Evolutionary conservation across 1,140 invertebrate genomes (phyloP).

Genomic region (Probaryconus sp.): DNA sequence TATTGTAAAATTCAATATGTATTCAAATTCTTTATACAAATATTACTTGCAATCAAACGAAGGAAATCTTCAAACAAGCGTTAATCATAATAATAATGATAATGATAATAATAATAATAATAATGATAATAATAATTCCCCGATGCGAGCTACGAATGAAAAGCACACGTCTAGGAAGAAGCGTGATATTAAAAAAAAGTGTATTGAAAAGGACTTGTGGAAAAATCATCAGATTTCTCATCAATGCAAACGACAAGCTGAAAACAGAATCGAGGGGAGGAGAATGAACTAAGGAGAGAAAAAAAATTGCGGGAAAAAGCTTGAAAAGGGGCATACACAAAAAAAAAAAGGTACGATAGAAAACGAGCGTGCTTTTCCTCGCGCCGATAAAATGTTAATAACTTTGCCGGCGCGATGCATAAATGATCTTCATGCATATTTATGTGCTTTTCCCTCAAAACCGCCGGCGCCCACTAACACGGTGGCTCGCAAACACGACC

Average conservation of each 20-base stretch:
- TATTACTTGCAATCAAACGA: too few species aligned
- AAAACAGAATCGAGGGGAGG: conserved; percentile 20
- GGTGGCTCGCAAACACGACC: conserved; percentile 70
- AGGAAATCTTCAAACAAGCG: too few species aligned
- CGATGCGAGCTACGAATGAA: conserved; percentile 4
- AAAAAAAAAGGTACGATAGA: conserved; percentile 22
- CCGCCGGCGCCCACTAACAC: conserved; percentile 70
- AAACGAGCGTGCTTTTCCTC: conserved; percentile 34
- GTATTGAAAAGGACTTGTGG: background rate
- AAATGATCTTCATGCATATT: conserved; percentile 78
- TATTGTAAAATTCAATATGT: too few species aligned
- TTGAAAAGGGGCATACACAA: background rate
- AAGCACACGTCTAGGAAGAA: too few species aligned
- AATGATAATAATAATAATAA: background rate
- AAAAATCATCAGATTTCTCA: conserved; percentile 28
- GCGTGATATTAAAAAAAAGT: conserved; percentile 1
- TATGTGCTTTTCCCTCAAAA: conserved; percentile 76
- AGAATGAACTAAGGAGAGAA: conserved; percentile 19
- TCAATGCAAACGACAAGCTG: conserved; percentile 46
- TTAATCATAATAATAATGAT: background rate
- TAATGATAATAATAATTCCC: background rate
- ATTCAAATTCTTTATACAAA: too few species aligned
- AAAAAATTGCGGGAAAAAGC: background rate
- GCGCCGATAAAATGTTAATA: conserved; percentile 75
- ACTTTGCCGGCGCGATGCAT: conserved; percentile 61